Percentiles rank a stretch among this genome's conserved stretches.
phyloP scores from a whole-genome alignment of 2,888 invertebrate species.

The Melanophora roralis region DNA sequence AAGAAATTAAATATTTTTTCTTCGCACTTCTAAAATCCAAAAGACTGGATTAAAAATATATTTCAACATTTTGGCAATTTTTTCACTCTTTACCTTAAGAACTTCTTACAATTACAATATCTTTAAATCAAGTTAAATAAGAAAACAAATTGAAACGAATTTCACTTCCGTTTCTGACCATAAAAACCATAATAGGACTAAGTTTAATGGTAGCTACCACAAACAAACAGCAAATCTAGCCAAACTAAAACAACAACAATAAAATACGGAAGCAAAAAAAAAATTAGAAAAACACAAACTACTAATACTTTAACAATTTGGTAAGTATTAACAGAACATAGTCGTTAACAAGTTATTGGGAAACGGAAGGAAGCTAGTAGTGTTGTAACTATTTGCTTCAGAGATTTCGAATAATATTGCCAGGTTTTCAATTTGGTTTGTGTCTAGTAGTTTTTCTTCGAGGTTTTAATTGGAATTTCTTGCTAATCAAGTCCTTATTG shows the following conservation, averaged over 20 bases:
- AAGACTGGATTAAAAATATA: no score
- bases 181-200: background rate
- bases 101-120: background rate
- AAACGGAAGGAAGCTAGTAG: background rate
- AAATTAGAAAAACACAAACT: background rate
- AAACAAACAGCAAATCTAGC: background rate
- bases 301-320: no score
- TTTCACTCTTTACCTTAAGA: background rate
- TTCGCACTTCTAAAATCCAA: no score
- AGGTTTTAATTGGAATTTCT: background rate
- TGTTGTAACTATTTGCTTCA: background rate
- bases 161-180: background rate
- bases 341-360: background rate
- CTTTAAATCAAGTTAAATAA: background rate
- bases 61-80: background rate
- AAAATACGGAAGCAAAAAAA: background rate
- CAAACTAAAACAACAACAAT: background rate
- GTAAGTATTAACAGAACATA: no score
- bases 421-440: background rate
- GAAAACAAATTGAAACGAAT: background rate
- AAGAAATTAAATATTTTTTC: no score
- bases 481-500: background rate
- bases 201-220: background rate
- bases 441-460: background rate
- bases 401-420: background rate